Percentiles rank a stretch among this genome's conserved stretches.
phyloP scores from a whole-genome alignment of 2,113 vertebrate species.

The Bostrychus sinensis region DNA sequence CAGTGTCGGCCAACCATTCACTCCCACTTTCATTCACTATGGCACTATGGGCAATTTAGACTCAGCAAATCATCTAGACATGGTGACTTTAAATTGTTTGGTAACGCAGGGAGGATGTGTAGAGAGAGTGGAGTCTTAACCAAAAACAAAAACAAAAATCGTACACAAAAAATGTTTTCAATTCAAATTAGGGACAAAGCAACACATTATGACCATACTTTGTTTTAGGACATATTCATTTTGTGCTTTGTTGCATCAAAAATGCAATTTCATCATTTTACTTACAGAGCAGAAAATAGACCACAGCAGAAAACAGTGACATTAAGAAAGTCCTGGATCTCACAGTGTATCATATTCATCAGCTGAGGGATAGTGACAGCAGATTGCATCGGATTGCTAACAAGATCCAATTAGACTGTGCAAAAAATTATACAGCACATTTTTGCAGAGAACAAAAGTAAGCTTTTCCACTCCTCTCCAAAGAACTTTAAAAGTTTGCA shows the following conservation, averaged over 20 bases:
- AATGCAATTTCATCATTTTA: not conserved
- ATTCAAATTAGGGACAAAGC: no score
- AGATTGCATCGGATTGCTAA: conserved; percentile 7
- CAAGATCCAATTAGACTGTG: conserved; percentile 4
- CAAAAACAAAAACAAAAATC: no score
- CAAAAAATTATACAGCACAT: conserved; percentile 1
- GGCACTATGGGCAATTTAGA: no score
- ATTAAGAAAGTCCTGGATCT: not conserved
- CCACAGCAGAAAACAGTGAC: conserved; percentile 3
- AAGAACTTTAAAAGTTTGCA: not conserved
- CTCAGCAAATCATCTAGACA: no score
- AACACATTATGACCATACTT: not conserved
- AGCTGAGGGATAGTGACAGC: conserved; percentile 1
- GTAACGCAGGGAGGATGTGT: no score
- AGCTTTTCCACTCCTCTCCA: not conserved
- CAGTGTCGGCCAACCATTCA: no score
- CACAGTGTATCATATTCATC: conserved; percentile 5
- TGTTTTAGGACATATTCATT: not conserved
- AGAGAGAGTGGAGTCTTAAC: no score
- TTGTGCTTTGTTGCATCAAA: conserved; percentile 1
- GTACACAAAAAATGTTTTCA: no score
- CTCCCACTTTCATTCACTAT: no score
- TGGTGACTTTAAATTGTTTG: no score
- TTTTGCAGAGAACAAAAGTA: not conserved
- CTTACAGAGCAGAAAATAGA: not conserved